Evolutionary conservation across 92 coral and sea anemone genomes (phyloP).

Genomic region (Plumapathes pennacea): DNA sequence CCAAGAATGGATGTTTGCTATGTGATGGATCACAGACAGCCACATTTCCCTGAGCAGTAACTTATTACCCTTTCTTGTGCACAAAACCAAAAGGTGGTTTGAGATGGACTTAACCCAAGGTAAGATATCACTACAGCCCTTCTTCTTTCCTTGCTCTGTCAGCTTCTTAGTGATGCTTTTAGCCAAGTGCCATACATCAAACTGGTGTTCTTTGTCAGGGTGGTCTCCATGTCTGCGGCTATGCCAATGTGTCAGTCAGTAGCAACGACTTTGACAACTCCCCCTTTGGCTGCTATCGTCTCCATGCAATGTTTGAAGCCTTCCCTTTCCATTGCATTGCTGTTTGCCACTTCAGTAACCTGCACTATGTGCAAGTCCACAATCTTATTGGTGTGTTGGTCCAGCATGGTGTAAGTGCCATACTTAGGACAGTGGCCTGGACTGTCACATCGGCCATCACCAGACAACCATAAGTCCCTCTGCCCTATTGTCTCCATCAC

Average conservation of each 20-base stretch:
- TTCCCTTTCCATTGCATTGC: constrained; percentile 55
- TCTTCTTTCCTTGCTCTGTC: constrained; percentile 44
- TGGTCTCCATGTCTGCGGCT: constrained; percentile 26
- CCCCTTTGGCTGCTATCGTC: constrained; percentile 6
- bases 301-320: constrained; percentile 38
- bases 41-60: too few relatives aligned
- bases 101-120: constrained; percentile 48
- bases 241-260: constrained; percentile 33
- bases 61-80: too few relatives aligned
- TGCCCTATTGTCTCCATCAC: background rate
- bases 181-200: constrained; percentile 50
- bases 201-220: constrained; percentile 24
- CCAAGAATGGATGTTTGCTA: constrained; percentile 20
- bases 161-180: constrained; percentile 42
- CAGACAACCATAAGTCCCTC: constrained; percentile 19
- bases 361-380: constrained; percentile 1
- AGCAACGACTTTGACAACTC: constrained; percentile 12
- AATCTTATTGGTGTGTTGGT: background rate
- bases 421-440: constrained; percentile 57
- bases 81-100: constrained; percentile 52
- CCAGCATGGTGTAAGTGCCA: constrained; percentile 49
- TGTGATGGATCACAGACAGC: constrained; percentile 20
- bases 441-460: constrained; percentile 63
- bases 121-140: constrained; percentile 28
- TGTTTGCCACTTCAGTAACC: constrained; percentile 48